Evolutionary conservation across 2,888 invertebrate species (phyloP).

Genomic region (Parochlus steinenii): DNA sequence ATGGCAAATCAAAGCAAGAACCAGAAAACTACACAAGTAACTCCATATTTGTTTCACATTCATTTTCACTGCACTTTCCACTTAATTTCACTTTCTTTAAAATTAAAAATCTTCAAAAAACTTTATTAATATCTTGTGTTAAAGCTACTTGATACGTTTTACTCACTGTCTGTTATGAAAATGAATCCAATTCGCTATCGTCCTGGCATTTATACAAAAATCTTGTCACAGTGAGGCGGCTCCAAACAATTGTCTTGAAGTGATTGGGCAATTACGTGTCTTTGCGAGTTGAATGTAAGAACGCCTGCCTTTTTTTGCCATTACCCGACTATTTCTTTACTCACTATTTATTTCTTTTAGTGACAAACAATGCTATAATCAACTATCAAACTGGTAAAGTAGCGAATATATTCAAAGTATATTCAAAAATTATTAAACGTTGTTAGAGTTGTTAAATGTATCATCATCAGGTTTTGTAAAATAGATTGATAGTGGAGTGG

Average conservation of each 20-base stretch:
- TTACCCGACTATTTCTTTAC: neutral
- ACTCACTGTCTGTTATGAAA: slow-evolving; percentile 5
- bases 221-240: slow-evolving; percentile 8
- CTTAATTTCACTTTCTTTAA: too few relatives aligned
- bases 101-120: too few relatives aligned
- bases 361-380: neutral
- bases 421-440: too few relatives aligned
- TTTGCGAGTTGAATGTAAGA: neutral
- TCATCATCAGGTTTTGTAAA: too few relatives aligned
- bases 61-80: too few relatives aligned
- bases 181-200: slow-evolving; percentile 8
- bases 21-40: too few relatives aligned
- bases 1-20: slow-evolving; percentile 3
- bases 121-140: neutral
- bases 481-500: too few relatives aligned
- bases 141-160: neutral
- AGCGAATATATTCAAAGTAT: neutral
- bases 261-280: neutral
- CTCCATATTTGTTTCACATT: slow-evolving; percentile 1
- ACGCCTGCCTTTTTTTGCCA: neutral
- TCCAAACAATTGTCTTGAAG: slow-evolving; percentile 6
- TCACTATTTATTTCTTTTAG: neutral
- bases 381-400: neutral
- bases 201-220: slow-evolving; percentile 6
- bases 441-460: too few relatives aligned